Conservation (phyloP, 35 echinoderm and acorn worm genomes). For the Stichopus chloronotus region DNA sequence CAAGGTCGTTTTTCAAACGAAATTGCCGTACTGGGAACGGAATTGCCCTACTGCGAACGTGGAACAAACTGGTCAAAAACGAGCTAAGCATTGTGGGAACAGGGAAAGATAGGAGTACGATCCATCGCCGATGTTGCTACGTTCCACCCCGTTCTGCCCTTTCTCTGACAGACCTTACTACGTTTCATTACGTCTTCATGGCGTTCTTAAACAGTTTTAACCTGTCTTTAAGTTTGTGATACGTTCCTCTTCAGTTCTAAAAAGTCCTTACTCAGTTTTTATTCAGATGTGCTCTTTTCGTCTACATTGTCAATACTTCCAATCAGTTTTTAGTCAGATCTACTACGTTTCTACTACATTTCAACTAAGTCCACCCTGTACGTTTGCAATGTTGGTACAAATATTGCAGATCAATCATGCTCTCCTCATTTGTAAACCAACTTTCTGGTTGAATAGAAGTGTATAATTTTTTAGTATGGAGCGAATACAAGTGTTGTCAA, state of each 20-base stretch:
- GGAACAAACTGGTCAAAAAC: background rate
- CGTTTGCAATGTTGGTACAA: background rate
- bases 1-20: background rate
- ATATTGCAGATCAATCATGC: conserved; percentile 12
- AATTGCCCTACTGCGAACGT: background rate
- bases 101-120: background rate
- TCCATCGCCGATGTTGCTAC: background rate
- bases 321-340: too few species aligned
- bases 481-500: conserved; percentile 25
- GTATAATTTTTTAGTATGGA: background rate
- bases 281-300: background rate
- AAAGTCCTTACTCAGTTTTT: background rate
- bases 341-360: background rate
- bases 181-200: background rate
- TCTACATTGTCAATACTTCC: too few species aligned
- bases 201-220: conserved; percentile 6
- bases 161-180: background rate
- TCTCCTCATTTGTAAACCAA: conserved; percentile 30
- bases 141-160: conserved; percentile 7
- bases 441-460: conserved; percentile 9
- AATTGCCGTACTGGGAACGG: background rate
- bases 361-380: background rate
- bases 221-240: background rate
- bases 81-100: background rate
- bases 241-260: background rate